A percentile compares a stretch with the other conserved stretches of the same genome.
Conservation (phyloP, 2,797 vertebrate genomes). For the Phoeniculus purpureus region DNA sequence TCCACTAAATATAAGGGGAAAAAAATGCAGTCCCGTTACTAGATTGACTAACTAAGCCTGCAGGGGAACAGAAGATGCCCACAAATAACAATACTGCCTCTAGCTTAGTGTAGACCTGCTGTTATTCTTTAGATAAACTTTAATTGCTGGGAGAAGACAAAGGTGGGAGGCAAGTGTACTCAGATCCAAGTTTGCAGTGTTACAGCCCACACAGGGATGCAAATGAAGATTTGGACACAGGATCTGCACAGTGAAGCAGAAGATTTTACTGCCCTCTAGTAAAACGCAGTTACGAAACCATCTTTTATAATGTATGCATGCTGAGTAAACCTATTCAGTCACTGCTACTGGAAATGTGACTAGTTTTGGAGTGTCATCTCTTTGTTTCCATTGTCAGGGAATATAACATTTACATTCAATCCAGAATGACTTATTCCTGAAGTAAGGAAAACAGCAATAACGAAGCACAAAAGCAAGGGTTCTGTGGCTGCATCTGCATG, state of each 20-base stretch:
- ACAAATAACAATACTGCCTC: neutral
- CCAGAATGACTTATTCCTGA: conserved; percentile 34
- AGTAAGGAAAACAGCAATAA: conserved; percentile 34
- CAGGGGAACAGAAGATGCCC: neutral
- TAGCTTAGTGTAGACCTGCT: conserved; percentile 19
- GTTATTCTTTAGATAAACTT: conserved; percentile 50
- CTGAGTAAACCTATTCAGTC: conserved; percentile 40
- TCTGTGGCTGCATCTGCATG: neutral
- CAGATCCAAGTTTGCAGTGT: conserved; percentile 46
- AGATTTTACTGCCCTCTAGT: conserved; percentile 75
- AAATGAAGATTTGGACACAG: conserved; percentile 61
- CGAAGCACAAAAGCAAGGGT: conserved; percentile 24
- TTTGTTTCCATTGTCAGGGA: conserved; percentile 29
- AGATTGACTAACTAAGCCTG: neutral
- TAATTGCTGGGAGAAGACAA: conserved; percentile 46
- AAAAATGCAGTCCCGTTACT: neutral
- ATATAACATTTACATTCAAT: neutral
- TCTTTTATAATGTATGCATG: conserved; percentile 46
- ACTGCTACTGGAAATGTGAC: conserved; percentile 31
- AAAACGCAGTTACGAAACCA: conserved; percentile 48
- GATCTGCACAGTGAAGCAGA: conserved; percentile 39
- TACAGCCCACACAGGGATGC: conserved; percentile 47
- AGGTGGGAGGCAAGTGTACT: conserved; percentile 44
- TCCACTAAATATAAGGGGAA: neutral
- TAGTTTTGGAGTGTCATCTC: conserved; percentile 30